These are phyloP conservation scores for Pao palembangensis DNA, from an alignment of 2,113 vertebrate species.

Conservation along the genomic window DNA sequence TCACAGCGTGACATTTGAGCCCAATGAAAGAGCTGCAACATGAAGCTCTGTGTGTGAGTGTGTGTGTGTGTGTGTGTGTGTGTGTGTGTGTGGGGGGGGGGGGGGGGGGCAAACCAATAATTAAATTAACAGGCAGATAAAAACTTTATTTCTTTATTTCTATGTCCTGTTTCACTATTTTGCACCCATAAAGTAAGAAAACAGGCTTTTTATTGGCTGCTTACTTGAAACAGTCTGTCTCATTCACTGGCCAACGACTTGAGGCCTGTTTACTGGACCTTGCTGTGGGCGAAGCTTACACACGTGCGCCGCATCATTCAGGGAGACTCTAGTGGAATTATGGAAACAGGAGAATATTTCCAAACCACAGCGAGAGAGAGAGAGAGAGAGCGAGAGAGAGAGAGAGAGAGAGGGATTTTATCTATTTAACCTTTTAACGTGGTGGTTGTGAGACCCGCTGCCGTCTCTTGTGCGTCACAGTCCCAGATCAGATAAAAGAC, in stretches of 20 bases:
- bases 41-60: constrained; percentile 6
- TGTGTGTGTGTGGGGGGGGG: too few relatives aligned
- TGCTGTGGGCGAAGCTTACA: neutral
- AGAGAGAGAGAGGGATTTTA: constrained; percentile 18
- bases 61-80: constrained; percentile 2
- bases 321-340: constrained; percentile 2
- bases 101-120: too few relatives aligned
- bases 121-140: too few relatives aligned
- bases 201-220: too few relatives aligned
- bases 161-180: too few relatives aligned
- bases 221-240: too few relatives aligned
- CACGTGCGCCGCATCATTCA: constrained; percentile 15
- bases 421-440: constrained; percentile 2
- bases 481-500: too few relatives aligned
- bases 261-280: too few relatives aligned
- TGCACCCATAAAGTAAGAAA: too few relatives aligned
- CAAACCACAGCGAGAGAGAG: constrained; percentile 14
- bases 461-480: constrained; percentile 29
- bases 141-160: too few relatives aligned
- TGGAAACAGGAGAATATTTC: constrained; percentile 20
- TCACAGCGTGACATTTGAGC: constrained; percentile 44
- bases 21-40: constrained; percentile 27
- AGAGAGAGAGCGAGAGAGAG: too few relatives aligned
- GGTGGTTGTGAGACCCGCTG: constrained; percentile 3
- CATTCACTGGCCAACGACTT: too few relatives aligned